Evolutionary conservation across 2,888 invertebrate genomes (phyloP).

Genomic region (Apodemia hepburni): DNA sequence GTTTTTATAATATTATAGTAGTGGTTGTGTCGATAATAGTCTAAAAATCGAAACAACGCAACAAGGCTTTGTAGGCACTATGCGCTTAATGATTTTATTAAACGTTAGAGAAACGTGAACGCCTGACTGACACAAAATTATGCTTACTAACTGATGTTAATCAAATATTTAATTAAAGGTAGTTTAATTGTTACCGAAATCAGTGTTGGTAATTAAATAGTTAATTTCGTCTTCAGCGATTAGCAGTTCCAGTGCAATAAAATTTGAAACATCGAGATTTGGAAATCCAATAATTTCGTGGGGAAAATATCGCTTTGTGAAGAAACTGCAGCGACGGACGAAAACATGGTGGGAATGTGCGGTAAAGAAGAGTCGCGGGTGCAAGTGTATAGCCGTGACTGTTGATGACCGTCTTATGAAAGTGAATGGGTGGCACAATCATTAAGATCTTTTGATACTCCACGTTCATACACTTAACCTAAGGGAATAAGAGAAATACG

Average conservation of each 20-base stretch:
- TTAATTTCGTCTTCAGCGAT: background rate
- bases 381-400: constrained; percentile 55
- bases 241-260: constrained; percentile 33
- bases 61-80: too few relatives aligned
- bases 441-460: constrained; percentile 30
- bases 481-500: background rate
- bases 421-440: constrained; percentile 54
- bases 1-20: too few relatives aligned
- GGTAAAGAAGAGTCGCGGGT: constrained; percentile 44
- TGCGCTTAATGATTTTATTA: too few relatives aligned
- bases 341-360: constrained; percentile 62
- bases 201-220: background rate
- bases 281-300: constrained; percentile 53
- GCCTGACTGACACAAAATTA: too few relatives aligned
- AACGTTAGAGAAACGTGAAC: too few relatives aligned
- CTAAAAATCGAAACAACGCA: too few relatives aligned
- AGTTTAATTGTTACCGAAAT: background rate
- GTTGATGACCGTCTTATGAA: constrained; percentile 47
- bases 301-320: constrained; percentile 54
- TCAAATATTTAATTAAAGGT: background rate
- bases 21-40: too few relatives aligned
- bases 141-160: too few relatives aligned
- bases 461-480: background rate
- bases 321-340: constrained; percentile 45
- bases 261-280: constrained; percentile 46